Evolutionary conservation across 2,113 vertebrate species (phyloP), one percentile per base, ranked within the genome.

Genomic region (Micromys minutus): DNA sequence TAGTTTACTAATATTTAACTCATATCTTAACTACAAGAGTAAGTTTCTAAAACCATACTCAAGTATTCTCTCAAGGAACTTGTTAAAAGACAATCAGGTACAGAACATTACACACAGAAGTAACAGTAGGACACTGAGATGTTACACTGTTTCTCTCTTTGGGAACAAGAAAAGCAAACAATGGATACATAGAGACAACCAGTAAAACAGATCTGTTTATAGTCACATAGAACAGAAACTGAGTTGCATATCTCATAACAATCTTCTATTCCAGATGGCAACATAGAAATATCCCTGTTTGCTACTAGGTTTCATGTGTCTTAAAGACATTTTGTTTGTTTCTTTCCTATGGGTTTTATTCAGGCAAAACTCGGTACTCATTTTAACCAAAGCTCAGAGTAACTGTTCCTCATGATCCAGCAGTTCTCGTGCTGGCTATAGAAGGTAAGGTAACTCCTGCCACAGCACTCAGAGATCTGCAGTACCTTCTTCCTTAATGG

Each of bases 1-100:
- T 3, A 92, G 57, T 67, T 96, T 83, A 59, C 15, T 69, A 87
- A 50, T 55, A 89, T 50, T 92, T 81, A 94, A 61, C 77, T 59
- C 93, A 81, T 75, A 77, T 1, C 2, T 21, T 89, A 93, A 85
- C 17, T 31, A 61, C 22, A 9, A 77, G 50, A 90, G 39, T 39
- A 74, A 77, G 10, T 10, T 90, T 39, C 47, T 94, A 77, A 92
- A 79, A 42, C 1, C 22, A 94, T 31, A 69, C 10, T 45, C 13
- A 89, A 50, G 15, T 74, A 22, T 93, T 15, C 39, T 55, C 45
- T 74, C 4, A 16, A 36, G 39, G 9, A 4, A 42, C 12, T 81
- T 94, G 36, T 71, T 75, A 67, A 94, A 85, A 26, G 47, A 83
- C 11, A 72, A 16, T 59, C 19, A 34, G 3, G n/a, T n/a, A n/a